These are phyloP conservation scores for Aquatica leii DNA, from an alignment of 2,888 invertebrate genomes.

Conservation along the genomic window DNA sequence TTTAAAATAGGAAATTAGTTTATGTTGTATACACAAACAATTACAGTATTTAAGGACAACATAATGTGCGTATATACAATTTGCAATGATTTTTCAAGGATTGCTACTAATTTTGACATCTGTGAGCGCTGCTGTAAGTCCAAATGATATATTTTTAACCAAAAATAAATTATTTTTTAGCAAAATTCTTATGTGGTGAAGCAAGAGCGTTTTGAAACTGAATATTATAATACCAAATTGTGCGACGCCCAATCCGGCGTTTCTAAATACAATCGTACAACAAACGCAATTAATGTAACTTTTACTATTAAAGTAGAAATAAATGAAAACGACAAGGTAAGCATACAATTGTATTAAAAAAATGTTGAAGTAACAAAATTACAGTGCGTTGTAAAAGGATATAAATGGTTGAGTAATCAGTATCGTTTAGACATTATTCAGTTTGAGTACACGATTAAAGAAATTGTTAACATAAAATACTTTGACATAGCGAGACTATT, in stretches of 20 bases:
- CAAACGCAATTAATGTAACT: slow-evolving; percentile 15
- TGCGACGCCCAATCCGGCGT: background rate
- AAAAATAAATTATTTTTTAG: slow-evolving; percentile 6
- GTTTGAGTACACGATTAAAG: slow-evolving; percentile 12
- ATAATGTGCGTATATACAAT: too few relatives aligned
- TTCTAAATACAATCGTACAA: slow-evolving; percentile 14
- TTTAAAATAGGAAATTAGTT: too few relatives aligned
- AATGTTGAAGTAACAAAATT: too few relatives aligned
- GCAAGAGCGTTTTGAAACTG: slow-evolving; percentile 10
- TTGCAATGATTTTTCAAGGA: too few relatives aligned
- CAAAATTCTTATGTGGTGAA: slow-evolving; percentile 11
- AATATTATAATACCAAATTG: background rate
- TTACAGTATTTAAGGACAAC: too few relatives aligned
- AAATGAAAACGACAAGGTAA: slow-evolving; percentile 8
- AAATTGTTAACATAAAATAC: slow-evolving; percentile 7
- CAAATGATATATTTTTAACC: too few relatives aligned
- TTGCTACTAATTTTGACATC: too few relatives aligned
- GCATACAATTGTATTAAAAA: background rate
- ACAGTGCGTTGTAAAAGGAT: slow-evolving; percentile 6
- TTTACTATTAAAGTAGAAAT: background rate
- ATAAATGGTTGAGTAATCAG: slow-evolving; percentile 19
- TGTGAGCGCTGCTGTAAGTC: too few relatives aligned
- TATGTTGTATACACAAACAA: too few relatives aligned
- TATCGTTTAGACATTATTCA: slow-evolving; percentile 18
- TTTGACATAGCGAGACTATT: slow-evolving; percentile 11